phyloP scores from a whole-genome alignment of 2,113 vertebrate species.

The Mola mola region DNA sequence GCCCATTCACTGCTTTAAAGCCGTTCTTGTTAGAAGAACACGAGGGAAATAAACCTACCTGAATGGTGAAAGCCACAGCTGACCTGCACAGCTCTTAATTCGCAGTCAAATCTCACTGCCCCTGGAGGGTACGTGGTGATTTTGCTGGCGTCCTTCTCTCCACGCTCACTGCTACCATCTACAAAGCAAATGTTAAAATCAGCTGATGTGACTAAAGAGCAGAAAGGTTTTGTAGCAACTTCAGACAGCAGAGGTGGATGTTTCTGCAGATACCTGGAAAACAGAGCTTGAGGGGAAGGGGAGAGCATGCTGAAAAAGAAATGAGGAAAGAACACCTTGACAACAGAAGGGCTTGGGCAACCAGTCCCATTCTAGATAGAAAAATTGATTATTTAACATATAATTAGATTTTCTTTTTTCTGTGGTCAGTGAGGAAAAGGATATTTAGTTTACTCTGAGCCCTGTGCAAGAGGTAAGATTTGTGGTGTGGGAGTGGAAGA shows the following conservation, averaged over 20 bases:
- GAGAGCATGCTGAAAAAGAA: slow-evolving; percentile 50
- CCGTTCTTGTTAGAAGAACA: neutral
- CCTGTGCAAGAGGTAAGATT: slow-evolving; percentile 36
- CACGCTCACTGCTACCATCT: slow-evolving; percentile 97
- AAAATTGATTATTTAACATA: slow-evolving; percentile 1
- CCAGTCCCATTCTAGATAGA: slow-evolving; percentile 24
- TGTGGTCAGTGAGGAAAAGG: slow-evolving; percentile 14
- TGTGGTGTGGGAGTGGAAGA: slow-evolving; percentile 9
- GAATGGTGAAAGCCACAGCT: slow-evolving; percentile 99
- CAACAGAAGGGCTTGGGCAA: slow-evolving; percentile 44
- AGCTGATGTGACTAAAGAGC: slow-evolving; percentile 32
- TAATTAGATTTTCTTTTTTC: slow-evolving; percentile 3
- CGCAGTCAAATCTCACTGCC: slow-evolving; percentile 92
- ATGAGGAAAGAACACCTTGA: slow-evolving; percentile 21
- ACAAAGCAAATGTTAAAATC: slow-evolving; percentile 61
- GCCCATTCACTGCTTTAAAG: too few relatives aligned
- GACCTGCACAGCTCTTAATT: slow-evolving; percentile 94
- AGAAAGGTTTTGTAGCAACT: too few relatives aligned
- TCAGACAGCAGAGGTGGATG: slow-evolving; percentile 41
- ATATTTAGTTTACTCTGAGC: slow-evolving; percentile 48
- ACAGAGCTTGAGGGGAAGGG: slow-evolving; percentile 46
- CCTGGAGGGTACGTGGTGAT: slow-evolving; percentile 98
- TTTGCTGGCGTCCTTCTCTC: slow-evolving; percentile 98
- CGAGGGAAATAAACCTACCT: slow-evolving; percentile 79
- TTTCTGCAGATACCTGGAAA: slow-evolving; percentile 64